Conservation (phyloP, 2,888 invertebrate genomes). For the Drymonia ruficornis region DNA sequence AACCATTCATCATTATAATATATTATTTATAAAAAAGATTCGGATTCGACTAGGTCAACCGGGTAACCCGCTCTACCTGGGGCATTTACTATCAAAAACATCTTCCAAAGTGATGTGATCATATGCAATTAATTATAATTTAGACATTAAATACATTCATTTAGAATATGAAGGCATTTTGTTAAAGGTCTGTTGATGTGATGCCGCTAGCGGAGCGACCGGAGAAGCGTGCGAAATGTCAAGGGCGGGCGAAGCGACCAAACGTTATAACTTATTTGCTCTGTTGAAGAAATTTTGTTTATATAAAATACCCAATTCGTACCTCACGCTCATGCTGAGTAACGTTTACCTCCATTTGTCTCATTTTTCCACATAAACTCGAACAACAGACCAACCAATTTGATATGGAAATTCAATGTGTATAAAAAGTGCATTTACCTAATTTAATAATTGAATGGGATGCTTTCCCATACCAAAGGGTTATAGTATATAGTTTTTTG, state of each 20-base stretch:
- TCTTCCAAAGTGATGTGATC: constrained; percentile 9
- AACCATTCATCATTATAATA: not conserved
- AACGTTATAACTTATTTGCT: constrained; percentile 25
- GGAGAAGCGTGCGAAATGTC: constrained; percentile 69
- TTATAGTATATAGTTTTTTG: too few relatives aligned
- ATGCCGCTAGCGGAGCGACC: constrained; percentile 45
- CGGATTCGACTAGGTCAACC: not conserved
- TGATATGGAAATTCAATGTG: too few relatives aligned
- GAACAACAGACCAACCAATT: too few relatives aligned
- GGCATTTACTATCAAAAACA: constrained; percentile 9
- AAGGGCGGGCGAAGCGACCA: constrained; percentile 56
- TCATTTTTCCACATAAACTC: too few relatives aligned
- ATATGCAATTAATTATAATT: constrained; percentile 32
- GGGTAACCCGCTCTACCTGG: not conserved
- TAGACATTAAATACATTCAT: constrained; percentile 35
- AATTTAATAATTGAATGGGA: too few relatives aligned
- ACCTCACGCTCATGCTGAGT: not conserved
- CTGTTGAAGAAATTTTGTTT: constrained; percentile 34
- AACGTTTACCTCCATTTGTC: too few relatives aligned
- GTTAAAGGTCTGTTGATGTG: constrained; percentile 51
- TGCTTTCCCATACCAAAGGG: too few relatives aligned
- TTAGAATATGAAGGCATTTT: constrained; percentile 47
- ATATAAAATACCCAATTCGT: constrained; percentile 8
- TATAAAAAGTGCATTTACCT: too few relatives aligned
- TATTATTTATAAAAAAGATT: too few relatives aligned